Evolutionary conservation across 2,888 invertebrate genomes (phyloP).

Genomic region (Acanthococcus lagerstroemiae): DNA sequence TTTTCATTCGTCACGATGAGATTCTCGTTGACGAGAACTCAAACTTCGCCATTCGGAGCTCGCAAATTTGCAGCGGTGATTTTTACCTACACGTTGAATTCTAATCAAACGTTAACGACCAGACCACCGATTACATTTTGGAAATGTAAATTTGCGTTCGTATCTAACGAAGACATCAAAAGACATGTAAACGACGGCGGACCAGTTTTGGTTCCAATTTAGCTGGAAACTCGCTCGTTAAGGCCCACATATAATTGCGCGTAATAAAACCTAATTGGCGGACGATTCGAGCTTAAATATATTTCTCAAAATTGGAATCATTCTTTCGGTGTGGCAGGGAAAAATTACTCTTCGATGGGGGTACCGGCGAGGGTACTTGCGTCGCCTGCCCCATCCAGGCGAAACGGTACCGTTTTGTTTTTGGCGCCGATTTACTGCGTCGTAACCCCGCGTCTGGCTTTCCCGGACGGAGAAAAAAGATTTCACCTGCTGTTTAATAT

Average conservation of each 20-base stretch:
- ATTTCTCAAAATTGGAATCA: background rate
- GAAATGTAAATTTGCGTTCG: no score
- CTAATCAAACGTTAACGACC: no score
- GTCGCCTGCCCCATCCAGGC: background rate
- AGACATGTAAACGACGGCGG: background rate
- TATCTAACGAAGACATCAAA: no score
- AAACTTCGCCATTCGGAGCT: no score
- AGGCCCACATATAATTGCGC: background rate
- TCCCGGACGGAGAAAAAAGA: background rate
- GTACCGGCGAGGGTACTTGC: background rate
- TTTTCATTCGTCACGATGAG: no score
- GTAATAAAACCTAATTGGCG: background rate
- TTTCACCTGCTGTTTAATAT: background rate
- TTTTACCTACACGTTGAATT: no score
- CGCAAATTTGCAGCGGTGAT: no score
- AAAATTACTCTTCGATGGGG: background rate
- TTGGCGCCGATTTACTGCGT: constrained; percentile 14
- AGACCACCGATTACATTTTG: no score
- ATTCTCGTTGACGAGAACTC: no score
- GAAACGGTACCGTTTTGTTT: background rate
- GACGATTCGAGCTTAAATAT: no score
- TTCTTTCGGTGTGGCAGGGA: no score
- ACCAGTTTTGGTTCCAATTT: background rate
- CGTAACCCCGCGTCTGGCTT: background rate
- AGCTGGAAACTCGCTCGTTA: background rate